Percentiles rank a stretch among this genome's conserved stretches.
phyloP scores from a whole-genome alignment of 2,797 vertebrate genomes.

The Manis javanica region DNA sequence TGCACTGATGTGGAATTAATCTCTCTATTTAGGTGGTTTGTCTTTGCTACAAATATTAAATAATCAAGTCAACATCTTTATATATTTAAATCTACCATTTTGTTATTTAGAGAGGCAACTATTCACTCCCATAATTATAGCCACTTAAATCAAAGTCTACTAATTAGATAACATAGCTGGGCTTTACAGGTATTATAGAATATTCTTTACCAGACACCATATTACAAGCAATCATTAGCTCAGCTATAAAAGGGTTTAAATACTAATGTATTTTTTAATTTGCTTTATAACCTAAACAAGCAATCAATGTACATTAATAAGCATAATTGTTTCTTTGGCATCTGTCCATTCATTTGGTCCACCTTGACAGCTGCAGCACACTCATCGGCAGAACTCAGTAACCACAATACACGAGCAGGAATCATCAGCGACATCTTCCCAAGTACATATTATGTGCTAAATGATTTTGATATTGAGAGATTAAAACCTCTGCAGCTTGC shows the following conservation, averaged over 20 bases:
- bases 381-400: constrained; percentile 83
- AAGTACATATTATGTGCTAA: constrained; percentile 82
- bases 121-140: constrained; percentile 79
- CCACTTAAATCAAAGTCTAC: constrained; percentile 83
- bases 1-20: constrained; percentile 77
- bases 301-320: constrained; percentile 96
- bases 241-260: constrained; percentile 88
- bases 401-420: constrained; percentile 81
- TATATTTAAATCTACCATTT: constrained; percentile 70
- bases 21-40: constrained; percentile 75
- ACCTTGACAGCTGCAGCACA: constrained; percentile 86
- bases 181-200: constrained; percentile 82
- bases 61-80: constrained; percentile 72
- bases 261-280: constrained; percentile 91
- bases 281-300: constrained; percentile 93
- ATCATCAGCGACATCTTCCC: constrained; percentile 79
- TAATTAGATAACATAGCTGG: constrained; percentile 81
- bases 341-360: constrained; percentile 89
- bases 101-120: constrained; percentile 82
- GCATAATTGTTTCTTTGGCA: constrained; percentile 93
- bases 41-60: constrained; percentile 78
- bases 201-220: constrained; percentile 83
- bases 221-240: constrained; percentile 85
- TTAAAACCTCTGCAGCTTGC: constrained; percentile 85
- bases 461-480: constrained; percentile 78